A percentile compares a stretch with the other conserved stretches of the same genome.
Evolutionary conservation across 2,113 vertebrate species (phyloP).

Genomic region (Ciconia maguari): DNA sequence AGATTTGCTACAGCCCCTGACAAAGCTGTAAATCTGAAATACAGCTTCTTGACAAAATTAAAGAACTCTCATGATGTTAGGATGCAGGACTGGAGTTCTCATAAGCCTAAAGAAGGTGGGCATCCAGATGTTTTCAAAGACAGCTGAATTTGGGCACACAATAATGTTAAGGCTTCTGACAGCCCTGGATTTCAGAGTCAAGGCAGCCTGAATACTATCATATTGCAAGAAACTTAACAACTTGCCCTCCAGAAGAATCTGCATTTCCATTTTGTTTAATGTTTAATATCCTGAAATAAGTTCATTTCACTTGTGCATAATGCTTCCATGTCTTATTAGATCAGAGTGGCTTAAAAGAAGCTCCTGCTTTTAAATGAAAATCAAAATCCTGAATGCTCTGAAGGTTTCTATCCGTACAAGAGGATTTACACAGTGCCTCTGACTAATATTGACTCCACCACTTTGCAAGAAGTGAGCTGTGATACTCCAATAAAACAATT

Average conservation of each 20-base stretch:
- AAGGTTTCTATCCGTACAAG: neutral
- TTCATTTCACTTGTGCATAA: neutral
- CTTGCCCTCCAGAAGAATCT: neutral
- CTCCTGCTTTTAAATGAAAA: neutral
- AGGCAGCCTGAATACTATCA: neutral
- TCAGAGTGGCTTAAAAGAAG: neutral
- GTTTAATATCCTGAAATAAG: neutral
- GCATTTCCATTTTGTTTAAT: neutral
- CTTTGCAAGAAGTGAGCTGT: neutral
- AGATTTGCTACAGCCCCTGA: neutral
- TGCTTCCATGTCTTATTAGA: neutral
- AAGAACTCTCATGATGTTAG: neutral
- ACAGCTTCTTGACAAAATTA: neutral
- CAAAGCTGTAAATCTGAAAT: neutral
- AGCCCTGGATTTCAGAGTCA: neutral
- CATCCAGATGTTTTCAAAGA: neutral
- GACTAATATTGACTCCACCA: neutral
- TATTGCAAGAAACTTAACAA: neutral
- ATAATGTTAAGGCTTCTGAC: neutral
- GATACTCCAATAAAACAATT: neutral
- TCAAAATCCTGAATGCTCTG: neutral
- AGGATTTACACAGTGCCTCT: neutral
- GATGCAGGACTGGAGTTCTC: neutral
- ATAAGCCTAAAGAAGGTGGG: neutral
- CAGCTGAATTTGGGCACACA: neutral